A percentile compares a stretch with the other conserved stretches of the same genome.
Evolutionary conservation across 2,888 invertebrate genomes (phyloP).

Genomic region (Lottia scabra): DNA sequence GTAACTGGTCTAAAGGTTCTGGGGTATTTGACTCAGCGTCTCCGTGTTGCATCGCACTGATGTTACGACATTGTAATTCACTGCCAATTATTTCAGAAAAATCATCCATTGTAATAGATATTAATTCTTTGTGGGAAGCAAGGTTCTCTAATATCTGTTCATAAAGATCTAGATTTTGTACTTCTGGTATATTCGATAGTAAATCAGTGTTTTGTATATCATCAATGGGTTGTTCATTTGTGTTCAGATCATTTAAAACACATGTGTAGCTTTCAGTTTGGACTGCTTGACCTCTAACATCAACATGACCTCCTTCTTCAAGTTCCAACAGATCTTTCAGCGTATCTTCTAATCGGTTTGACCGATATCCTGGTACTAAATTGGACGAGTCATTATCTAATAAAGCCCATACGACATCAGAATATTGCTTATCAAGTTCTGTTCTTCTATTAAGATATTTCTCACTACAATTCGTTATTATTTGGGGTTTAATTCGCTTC

Average conservation of each 20-base stretch:
- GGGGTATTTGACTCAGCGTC: not conserved
- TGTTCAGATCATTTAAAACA: conserved; percentile 4
- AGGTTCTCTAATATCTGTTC: not conserved
- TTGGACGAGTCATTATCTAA: conserved; percentile 4
- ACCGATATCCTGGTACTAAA: conserved; percentile 12
- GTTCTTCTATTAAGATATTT: not conserved
- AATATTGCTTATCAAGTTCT: not conserved
- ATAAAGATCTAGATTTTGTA: not conserved
- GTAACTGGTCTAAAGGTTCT: not conserved
- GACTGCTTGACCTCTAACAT: conserved; percentile 10
- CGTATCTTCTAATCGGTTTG: not conserved
- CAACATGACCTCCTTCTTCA: conserved; percentile 7
- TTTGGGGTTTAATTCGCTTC: not conserved
- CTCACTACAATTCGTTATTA: not conserved
- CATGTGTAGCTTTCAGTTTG: conserved; percentile 13
- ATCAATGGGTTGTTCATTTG: not conserved
- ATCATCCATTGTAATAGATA: not conserved
- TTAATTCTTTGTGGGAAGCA: not conserved
- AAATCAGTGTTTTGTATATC: not conserved
- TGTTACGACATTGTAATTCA: not conserved
- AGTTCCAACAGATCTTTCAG: conserved; percentile 15
- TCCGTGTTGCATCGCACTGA: not conserved
- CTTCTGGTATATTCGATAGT: not conserved
- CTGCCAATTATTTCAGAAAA: not conserved
- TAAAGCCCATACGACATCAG: not conserved